These are phyloP conservation scores for Luehdorfia chinensis DNA, from an alignment of 1,140 invertebrate species.

Conservation along the genomic window DNA sequence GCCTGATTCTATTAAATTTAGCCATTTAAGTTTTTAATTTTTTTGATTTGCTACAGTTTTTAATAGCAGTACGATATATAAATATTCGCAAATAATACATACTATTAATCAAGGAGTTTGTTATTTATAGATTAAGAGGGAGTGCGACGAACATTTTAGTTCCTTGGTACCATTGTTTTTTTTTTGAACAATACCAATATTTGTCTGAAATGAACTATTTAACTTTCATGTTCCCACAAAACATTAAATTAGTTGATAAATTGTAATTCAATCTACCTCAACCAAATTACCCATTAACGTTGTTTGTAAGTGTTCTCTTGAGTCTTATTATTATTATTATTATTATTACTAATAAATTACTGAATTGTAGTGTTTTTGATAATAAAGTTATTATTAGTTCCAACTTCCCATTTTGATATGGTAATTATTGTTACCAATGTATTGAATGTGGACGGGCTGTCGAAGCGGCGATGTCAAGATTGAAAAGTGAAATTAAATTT, in stretches of 20 bases:
- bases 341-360: conserved; percentile 68
- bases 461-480: conserved; percentile 53
- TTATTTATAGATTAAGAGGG: background rate
- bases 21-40: too few relatives aligned
- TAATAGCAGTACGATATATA: too few relatives aligned
- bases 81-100: too few relatives aligned
- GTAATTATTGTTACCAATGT: conserved; percentile 70
- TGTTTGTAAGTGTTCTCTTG: conserved; percentile 71
- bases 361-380: conserved; percentile 69
- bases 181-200: too few relatives aligned
- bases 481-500: conserved; percentile 51
- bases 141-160: background rate
- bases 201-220: conserved; percentile 3
- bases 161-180: too few relatives aligned
- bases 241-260: conserved; percentile 47
- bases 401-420: conserved; percentile 69
- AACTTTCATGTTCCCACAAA: conserved; percentile 41
- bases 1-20: too few relatives aligned
- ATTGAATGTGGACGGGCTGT: conserved; percentile 61
- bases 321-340: conserved; percentile 64
- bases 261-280: conserved; percentile 71
- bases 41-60: too few relatives aligned
- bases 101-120: background rate
- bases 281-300: conserved; percentile 72
- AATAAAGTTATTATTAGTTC: conserved; percentile 65